phyloP scores from a whole-genome alignment of 2,797 vertebrate genomes.

The Myioborus melanocephalus region DNA sequence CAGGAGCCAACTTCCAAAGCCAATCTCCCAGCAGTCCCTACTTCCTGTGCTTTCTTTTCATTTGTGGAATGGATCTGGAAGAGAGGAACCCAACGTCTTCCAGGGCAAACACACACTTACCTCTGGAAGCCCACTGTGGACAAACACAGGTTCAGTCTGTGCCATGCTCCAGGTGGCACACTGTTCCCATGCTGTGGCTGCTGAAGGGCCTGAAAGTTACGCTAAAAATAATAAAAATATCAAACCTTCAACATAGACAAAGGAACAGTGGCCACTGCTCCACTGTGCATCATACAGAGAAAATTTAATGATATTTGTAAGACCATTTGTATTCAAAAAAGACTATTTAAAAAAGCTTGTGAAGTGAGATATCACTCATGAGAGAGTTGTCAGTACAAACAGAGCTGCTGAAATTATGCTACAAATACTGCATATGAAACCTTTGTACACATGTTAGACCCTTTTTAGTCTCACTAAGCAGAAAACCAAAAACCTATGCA shows the following conservation, averaged over 20 bases:
- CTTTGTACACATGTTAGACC: background rate
- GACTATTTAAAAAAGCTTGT: background rate
- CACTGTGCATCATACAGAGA: background rate
- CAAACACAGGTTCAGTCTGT: accelerated
- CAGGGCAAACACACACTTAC: background rate
- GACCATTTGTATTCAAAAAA: background rate
- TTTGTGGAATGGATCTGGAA: background rate
- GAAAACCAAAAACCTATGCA: background rate
- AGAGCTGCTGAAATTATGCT: background rate
- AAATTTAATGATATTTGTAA: background rate
- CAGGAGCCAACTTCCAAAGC: background rate
- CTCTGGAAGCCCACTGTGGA: background rate
- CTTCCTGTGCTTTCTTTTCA: background rate
- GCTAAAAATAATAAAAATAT: background rate
- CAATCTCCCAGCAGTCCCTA: background rate
- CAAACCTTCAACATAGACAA: background rate
- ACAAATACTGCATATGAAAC: background rate
- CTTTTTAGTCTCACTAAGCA: background rate
- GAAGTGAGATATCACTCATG: background rate
- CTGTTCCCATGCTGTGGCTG: accelerated
- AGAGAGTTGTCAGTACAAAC: background rate
- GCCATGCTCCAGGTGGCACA: background rate
- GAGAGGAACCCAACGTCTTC: background rate
- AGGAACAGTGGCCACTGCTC: background rate
- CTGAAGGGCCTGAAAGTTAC: background rate